Conservation (phyloP, 2,113 vertebrate genomes). For the Poeciliopsis turrubarensis region DNA sequence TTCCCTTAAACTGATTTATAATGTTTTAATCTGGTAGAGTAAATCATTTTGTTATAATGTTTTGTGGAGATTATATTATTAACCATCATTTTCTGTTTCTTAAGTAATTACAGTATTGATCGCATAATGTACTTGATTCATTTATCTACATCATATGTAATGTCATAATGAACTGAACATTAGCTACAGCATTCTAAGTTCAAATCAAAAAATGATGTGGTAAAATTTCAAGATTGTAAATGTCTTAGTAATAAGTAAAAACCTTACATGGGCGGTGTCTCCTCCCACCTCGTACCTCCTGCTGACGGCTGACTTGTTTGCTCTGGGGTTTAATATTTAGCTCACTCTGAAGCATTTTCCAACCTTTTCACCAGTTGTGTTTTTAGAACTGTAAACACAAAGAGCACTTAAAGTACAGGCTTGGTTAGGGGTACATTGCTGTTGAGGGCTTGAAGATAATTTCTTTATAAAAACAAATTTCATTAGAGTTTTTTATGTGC, state of each 20-base stretch:
- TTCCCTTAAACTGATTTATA: neutral
- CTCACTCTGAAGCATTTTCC: slow-evolving; percentile 26
- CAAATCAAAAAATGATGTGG: neutral
- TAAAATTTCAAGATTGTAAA: neutral
- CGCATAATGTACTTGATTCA: too few relatives aligned
- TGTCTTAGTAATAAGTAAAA: neutral
- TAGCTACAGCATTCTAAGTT: neutral
- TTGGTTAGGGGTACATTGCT: neutral
- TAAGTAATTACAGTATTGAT: too few relatives aligned
- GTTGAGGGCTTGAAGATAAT: neutral
- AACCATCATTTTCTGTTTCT: too few relatives aligned
- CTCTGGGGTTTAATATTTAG: slow-evolving; percentile 64
- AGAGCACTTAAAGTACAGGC: neutral
- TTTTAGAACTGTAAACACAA: slow-evolving; percentile 32
- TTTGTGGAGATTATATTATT: too few relatives aligned
- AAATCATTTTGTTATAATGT: neutral
- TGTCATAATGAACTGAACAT: neutral
- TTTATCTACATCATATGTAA: too few relatives aligned
- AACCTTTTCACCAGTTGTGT: slow-evolving; percentile 17
- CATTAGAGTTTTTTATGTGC: neutral
- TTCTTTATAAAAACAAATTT: neutral
- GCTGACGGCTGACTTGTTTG: slow-evolving; percentile 43
- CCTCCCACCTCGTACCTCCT: slow-evolving; percentile 26
- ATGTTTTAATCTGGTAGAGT: neutral
- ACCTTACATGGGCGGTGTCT: neutral